Percentiles rank a stretch among this genome's conserved stretches.
Evolutionary conservation across 1,140 invertebrate genomes (phyloP).

Genomic region (Polypedilum pembai): DNA sequence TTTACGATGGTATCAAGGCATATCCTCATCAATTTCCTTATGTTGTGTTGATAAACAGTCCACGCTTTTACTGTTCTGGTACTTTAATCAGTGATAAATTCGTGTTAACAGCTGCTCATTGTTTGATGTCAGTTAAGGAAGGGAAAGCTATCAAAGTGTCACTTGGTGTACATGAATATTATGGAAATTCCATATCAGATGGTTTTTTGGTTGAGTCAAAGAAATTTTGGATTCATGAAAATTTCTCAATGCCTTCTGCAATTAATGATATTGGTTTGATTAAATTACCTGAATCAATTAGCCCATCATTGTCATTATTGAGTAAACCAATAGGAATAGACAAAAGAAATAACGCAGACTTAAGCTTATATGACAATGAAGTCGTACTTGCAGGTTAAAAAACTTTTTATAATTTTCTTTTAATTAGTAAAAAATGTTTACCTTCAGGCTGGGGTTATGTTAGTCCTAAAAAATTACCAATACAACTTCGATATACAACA

Average conservation of each 20-base stretch:
- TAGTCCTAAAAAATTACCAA: background rate
- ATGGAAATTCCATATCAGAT: background rate
- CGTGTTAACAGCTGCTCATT: background rate
- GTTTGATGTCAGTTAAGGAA: background rate
- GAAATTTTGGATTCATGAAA: conserved; percentile 7
- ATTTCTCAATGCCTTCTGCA: background rate
- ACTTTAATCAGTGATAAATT: background rate
- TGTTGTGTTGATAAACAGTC: background rate
- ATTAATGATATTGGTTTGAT: background rate
- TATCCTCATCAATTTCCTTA: background rate
- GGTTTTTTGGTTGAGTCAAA: background rate
- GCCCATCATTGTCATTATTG: background rate
- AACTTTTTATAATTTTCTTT: too few species aligned
- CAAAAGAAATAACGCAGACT: background rate
- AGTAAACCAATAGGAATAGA: background rate
- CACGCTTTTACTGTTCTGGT: background rate
- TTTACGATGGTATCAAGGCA: background rate
- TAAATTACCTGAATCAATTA: background rate
- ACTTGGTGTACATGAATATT: background rate
- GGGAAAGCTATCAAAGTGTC: background rate
- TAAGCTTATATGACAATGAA: background rate
- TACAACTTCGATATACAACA: background rate
- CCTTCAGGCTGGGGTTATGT: background rate
- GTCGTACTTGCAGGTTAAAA: background rate
- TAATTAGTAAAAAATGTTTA: too few species aligned